Conservation (phyloP, 2,113 vertebrate species). For the Ammospiza caudacuta region DNA sequence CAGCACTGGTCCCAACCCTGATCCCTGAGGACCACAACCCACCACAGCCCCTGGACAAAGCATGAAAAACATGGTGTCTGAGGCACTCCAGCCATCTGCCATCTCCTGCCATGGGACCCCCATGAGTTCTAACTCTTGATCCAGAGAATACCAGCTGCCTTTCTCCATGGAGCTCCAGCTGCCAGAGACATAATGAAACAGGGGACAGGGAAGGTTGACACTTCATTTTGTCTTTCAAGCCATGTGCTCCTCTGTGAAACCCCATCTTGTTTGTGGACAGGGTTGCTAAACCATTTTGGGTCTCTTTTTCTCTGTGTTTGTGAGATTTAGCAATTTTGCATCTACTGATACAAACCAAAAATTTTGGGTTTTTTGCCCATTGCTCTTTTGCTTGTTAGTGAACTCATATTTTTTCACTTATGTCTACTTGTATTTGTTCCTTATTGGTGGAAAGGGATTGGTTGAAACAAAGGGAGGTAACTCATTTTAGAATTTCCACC, state of each 20-base stretch:
- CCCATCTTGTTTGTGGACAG: not conserved
- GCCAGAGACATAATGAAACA: not conserved
- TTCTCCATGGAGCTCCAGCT: not conserved
- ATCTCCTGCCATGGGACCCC: fast-evolving
- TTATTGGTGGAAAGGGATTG: not conserved
- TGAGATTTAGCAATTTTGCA: not conserved
- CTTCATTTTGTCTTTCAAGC: not conserved
- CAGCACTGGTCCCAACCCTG: fast-evolving
- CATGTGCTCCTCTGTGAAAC: fast-evolving
- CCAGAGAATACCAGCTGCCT: not conserved
- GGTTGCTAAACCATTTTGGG: not conserved
- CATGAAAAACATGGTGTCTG: fast-evolving
- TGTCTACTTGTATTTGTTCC: not conserved
- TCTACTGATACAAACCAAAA: not conserved
- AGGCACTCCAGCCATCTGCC: not conserved
- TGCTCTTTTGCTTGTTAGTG: fast-evolving
- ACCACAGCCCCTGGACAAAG: not conserved
- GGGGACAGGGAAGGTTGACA: not conserved
- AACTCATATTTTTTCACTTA: not conserved
- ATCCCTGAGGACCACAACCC: not conserved
- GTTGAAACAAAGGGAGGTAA: not conserved
- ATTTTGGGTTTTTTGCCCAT: fast-evolving
- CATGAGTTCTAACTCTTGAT: not conserved
- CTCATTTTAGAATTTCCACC: not conserved
- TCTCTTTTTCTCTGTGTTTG: not conserved